Percentiles rank a stretch among this genome's conserved stretches.
Evolutionary conservation across 2,797 vertebrate genomes (phyloP).

Genomic region (Orientallactaga sibirica): DNA sequence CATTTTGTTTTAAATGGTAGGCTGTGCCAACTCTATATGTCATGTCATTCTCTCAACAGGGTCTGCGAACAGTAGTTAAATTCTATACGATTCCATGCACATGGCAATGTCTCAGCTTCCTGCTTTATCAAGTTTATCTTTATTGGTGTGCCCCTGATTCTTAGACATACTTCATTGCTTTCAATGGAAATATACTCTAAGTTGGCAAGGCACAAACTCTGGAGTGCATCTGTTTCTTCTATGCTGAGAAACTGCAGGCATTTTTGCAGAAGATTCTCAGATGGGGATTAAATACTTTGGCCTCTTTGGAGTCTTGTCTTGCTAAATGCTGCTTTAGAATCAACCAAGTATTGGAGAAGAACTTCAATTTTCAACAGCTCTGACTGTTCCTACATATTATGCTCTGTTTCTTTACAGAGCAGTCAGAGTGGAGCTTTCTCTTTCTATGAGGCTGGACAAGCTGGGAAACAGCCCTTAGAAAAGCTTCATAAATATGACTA

Average conservation of each 20-base stretch:
- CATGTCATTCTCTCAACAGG: neutral
- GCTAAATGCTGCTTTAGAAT: neutral
- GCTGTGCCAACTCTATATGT: neutral
- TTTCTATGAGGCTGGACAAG: neutral
- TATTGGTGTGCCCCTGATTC: neutral
- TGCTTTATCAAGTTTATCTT: neutral
- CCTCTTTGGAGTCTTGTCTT: neutral
- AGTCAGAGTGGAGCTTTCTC: neutral
- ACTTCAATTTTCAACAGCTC: neutral
- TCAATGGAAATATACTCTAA: constrained; percentile 4
- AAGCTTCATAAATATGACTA: neutral
- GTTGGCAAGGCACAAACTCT: neutral
- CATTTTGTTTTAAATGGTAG: neutral
- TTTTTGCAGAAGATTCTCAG: neutral
- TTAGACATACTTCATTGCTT: constrained; percentile 2
- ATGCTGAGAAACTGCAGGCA: neutral
- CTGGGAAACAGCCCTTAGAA: neutral
- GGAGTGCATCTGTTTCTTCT: neutral
- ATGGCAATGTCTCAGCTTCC: neutral
- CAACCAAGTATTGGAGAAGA: neutral
- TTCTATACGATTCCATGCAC: neutral
- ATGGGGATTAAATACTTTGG: neutral
- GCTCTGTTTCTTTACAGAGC: neutral
- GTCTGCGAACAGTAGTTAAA: neutral
- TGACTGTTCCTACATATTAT: neutral